These are phyloP conservation scores for Nomada ferruginata DNA, from an alignment of 2,888 invertebrate genomes.

Conservation along the genomic window DNA sequence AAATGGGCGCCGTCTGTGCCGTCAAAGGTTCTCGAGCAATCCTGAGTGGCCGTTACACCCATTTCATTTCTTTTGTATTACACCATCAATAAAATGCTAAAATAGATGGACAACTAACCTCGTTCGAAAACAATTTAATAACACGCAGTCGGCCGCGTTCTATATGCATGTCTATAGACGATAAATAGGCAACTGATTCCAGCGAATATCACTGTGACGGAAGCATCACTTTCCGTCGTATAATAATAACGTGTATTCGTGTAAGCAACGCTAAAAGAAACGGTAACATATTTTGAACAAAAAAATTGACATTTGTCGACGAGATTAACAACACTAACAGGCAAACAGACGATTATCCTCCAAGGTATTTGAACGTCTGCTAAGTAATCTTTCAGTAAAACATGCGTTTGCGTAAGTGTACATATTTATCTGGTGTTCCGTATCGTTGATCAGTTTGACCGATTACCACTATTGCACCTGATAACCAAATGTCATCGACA, in stretches of 20 bases:
- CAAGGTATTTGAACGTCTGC: not conserved
- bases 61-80: constrained; percentile 43
- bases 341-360: not conserved
- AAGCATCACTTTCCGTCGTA: not conserved
- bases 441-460: constrained; percentile 26
- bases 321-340: constrained; percentile 21
- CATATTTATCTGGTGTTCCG: constrained; percentile 13
- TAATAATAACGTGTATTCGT: not conserved
- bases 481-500: constrained; percentile 33
- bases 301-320: not conserved
- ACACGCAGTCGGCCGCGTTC: constrained; percentile 32
- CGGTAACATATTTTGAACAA: too few relatives aligned
- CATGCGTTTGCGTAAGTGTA: not conserved
- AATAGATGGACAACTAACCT: constrained; percentile 53
- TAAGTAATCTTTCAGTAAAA: not conserved
- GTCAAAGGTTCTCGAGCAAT: constrained; percentile 35
- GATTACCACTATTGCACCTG: constrained; percentile 36
- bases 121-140: constrained; percentile 46
- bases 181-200: not conserved
- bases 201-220: constrained; percentile 8
- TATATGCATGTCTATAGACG: constrained; percentile 21
- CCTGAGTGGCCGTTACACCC: constrained; percentile 31
- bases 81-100: constrained; percentile 52
- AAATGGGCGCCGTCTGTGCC: constrained; percentile 43
- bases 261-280: not conserved